These are phyloP conservation scores for Centropristis striata DNA, from an alignment of 2,113 vertebrate genomes.

Conservation along the genomic window DNA sequence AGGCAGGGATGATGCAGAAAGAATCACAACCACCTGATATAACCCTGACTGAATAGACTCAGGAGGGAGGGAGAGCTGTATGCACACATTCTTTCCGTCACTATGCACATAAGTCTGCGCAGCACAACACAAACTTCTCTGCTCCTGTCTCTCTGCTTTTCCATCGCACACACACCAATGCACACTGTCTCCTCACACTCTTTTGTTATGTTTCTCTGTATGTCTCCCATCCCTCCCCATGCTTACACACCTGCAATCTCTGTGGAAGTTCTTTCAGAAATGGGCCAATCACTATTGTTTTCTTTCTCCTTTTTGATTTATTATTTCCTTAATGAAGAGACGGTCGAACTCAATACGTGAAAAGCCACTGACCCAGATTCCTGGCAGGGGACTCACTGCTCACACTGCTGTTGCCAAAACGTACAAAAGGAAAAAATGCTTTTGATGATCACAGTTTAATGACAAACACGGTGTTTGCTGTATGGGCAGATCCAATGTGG, in stretches of 20 bases:
- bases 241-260: constrained; percentile 52
- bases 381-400: constrained; percentile 13
- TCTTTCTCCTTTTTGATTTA: constrained; percentile 20
- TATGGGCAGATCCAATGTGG: constrained; percentile 3
- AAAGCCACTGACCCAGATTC: constrained; percentile 68
- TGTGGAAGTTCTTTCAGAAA: constrained; percentile 51
- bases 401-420: background rate
- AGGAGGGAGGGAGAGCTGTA: background rate
- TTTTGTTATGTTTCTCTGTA: background rate
- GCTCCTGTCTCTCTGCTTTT: constrained; percentile 13
- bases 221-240: background rate
- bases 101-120: constrained; percentile 21
- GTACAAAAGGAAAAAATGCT: constrained; percentile 7
- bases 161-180: constrained; percentile 28
- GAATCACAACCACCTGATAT: constrained; percentile 47
- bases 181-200: constrained; percentile 21
- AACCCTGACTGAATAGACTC: constrained; percentile 38
- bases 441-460: constrained; percentile 37
- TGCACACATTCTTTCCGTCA: background rate
- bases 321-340: constrained; percentile 58
- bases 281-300: constrained; percentile 59
- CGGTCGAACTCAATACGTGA: constrained; percentile 29
- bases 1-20: constrained; percentile 41
- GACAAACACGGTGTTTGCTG: constrained; percentile 27
- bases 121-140: constrained; percentile 26